Evolutionary conservation across 2,797 vertebrate species (phyloP), one percentile per base, ranked within the genome.

Genomic region (Carapus acus): DNA sequence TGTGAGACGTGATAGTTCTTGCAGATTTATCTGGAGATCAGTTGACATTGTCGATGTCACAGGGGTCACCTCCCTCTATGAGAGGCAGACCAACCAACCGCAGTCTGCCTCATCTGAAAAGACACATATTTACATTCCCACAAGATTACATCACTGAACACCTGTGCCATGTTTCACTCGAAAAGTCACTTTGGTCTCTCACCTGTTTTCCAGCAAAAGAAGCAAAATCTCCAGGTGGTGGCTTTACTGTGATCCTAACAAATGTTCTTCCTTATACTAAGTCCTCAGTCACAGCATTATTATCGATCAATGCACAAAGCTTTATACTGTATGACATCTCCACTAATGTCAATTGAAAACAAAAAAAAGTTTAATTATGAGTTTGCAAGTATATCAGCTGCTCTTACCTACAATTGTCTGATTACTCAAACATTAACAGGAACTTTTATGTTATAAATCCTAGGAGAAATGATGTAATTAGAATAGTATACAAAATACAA

Each of bases 61-160:
- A 9, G 55, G 62, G 67, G 72, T 78, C 69, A 71, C 49, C 57
- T 38, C 12, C 50, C 52, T 36, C 50, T 2, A 29, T 24, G 19
- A 20, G 21, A 27, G 55, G 78, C 79, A 75, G 67, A 71, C 41
- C 53, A 54, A 43, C 27, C 57, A 61, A 63, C 75, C 83, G 77
- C 78, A 79, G 76, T 60, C 67, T 43, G 54, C 65, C 48, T 67
- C 73, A 38, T 69, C 63, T 61, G 73, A 76, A 82, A 84, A 80
- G 67, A 79, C 44, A 34, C 40, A 22, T 83, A 76, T 87, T 86
- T 86, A 78, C 79, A 77, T 86, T 85, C 77, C 56, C 51, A 22
- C 13, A n/a, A 33, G 19, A 59, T 87, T 76, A 85, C 74, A 75
- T 85, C 76, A 79, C 49, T 19, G 67, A 75, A 75, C 84, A 86